Conservation (phyloP, 2,888 invertebrate genomes). For the Parnassius apollo region DNA sequence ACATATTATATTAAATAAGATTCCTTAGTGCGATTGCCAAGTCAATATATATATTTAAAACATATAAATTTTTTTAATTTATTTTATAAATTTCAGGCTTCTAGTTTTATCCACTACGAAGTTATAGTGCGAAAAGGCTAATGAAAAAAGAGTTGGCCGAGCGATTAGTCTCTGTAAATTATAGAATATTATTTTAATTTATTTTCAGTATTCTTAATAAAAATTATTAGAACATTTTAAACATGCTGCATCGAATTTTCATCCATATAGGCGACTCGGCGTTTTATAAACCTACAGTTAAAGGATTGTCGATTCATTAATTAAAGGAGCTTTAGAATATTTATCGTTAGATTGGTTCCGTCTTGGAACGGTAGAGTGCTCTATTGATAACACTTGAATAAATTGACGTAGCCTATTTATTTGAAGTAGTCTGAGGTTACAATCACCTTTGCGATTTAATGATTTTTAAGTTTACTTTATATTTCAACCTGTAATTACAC, state of each 20-base stretch:
- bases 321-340: constrained; percentile 65
- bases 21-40: no score
- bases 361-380: constrained; percentile 16
- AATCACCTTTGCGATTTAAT: constrained; percentile 11
- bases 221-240: background rate
- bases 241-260: background rate
- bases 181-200: background rate
- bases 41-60: no score
- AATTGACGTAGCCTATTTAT: constrained; percentile 27
- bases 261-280: constrained; percentile 38
- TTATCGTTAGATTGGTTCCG: constrained; percentile 43
- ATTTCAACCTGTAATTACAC: no score
- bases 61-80: no score
- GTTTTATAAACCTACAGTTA: constrained; percentile 62
- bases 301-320: constrained; percentile 75
- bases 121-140: no score
- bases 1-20: no score
- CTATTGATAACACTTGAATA: constrained; percentile 26
- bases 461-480: background rate
- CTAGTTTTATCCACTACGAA: no score
- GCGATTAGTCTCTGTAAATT: no score
- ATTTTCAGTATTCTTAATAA: background rate
- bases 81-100: no score
- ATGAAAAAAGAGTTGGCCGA: no score
- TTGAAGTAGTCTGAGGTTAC: constrained; percentile 10